Evolutionary conservation across 2,888 invertebrate genomes (phyloP), one percentile per base, ranked within the genome.

Genomic region (Spilarctia lutea): DNA sequence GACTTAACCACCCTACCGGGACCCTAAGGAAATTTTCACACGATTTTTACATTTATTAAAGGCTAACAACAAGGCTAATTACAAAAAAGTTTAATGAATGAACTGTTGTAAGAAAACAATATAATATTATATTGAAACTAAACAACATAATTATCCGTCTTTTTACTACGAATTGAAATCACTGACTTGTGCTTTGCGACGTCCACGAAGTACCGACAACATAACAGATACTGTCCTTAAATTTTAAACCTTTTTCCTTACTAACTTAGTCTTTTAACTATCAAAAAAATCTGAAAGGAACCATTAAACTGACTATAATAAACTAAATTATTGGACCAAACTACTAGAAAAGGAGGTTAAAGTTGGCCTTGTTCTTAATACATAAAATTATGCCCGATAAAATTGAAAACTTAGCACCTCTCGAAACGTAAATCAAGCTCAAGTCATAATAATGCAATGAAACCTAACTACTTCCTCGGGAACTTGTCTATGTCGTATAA

Each of bases 141-240:
- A 71, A 39, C 68, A 27, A 27, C 74, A 75, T 74, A 79, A 82
- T 82, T 80, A 84, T 76, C 71, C 65, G 30, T 45, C 65, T 77
- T 76, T 73, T 79, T 68, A 76, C 80, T 78, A 76, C 77, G 65
- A 81, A 84, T 84, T 81, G 82, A 76, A 79, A 81, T 85, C 79
- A 85, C 84, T 81, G 75, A 82, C 79, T 83, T 83, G 79, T 84
- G 81, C 79, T 77, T 75, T 77, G 66, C 73, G 76, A 80, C 81
- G 81, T 78, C 80, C 75, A 76, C 73, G 65, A 66, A 20, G 77
- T 82, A 87, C 75, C 0, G 81, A 39, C 65, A 39, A 73, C 76
- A 83, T 71, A 82, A 71, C 20, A 65, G 42, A 10, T 65, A 35
- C 24, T 65, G 24, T 63, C 63, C 18, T 63, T 16, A 30, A 63